A percentile compares a stretch with the other conserved stretches of the same genome.
Conservation (phyloP, 2,888 invertebrate genomes). For the Lasioglossum figueresi region DNA sequence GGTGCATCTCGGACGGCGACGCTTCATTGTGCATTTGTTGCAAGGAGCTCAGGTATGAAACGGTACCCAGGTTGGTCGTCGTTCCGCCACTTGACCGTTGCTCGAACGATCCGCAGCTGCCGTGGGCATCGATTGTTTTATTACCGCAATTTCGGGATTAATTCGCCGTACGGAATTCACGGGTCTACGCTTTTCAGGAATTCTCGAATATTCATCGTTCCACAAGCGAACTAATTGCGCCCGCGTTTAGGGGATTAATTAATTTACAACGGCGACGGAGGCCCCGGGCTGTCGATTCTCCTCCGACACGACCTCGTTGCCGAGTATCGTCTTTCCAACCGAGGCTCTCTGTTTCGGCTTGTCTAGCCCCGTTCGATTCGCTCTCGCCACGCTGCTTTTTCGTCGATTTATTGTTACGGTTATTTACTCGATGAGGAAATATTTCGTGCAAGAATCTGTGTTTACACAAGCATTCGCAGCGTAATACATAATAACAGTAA, state of each 20-base stretch:
- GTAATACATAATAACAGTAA: no score
- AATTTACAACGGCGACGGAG: constrained; percentile 53
- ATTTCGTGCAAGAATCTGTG: no score
- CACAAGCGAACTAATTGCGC: constrained; percentile 47
- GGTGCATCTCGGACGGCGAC: constrained; percentile 12
- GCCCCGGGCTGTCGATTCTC: constrained; percentile 39
- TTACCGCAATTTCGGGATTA: constrained; percentile 73
- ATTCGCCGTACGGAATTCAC: constrained; percentile 62
- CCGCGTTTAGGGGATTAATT: constrained; percentile 58
- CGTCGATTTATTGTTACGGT: background rate
- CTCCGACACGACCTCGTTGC: background rate
- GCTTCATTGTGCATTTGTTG: constrained; percentile 56
- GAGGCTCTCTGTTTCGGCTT: background rate
- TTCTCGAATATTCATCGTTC: constrained; percentile 57
- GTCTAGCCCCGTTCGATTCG: background rate
- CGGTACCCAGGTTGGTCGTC: constrained; percentile 38
- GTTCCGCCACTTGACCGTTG: constrained; percentile 46
- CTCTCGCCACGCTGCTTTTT: background rate
- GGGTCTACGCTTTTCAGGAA: constrained; percentile 54
- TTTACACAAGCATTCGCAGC: no score
- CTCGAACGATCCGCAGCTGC: constrained; percentile 25
- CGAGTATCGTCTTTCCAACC: background rate
- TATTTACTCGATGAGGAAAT: no score
- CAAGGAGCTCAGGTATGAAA: constrained; percentile 56
- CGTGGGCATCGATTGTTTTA: constrained; percentile 71